Base-by-base conservation (phyloP, 2,113 vertebrate genomes). In the Amphiprion ocellaris region DNA sequence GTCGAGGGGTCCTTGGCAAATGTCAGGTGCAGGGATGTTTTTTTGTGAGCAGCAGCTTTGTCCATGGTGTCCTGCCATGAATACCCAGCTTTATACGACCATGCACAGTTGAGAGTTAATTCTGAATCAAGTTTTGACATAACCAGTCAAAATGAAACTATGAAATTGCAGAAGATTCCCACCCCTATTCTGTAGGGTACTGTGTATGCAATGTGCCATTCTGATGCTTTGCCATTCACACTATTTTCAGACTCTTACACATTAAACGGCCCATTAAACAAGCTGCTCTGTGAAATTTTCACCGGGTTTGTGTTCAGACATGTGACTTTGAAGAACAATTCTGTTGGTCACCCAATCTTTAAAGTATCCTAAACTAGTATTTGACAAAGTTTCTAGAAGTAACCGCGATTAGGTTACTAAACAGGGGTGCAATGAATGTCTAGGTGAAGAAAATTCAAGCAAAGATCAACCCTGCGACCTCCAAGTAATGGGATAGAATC, bases 401-500 rank as follows among this genome's bases (percentile, higher is more conserved):
- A 50, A 56, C 47, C 17, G 9, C 17, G 10, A 64, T 2, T 53
- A 2, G 28, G 49, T 28, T 62, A 12, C 46, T n/a, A 63, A 44
- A 70, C 19, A 30, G 5, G 4, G 1, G 21, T 23, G 47, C 5
- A 10, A 3, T 21, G 12, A 28, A 44, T n/a, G 17, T 72, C 30
- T 68, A 28, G 21, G 17, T 12, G 41, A 24, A 46, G 7, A 19
- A 66, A 67, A 68, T 24, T 58, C 0, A 15, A 5, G 17, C n/a
- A 65, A 24, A 30, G 39, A 65, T 46, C 17, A 70, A 47, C n/a
- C 46, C 60, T 50, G 23, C 68, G 64, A 37, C 7, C 8, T 37
- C 9, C 33, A 37, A 10, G 37, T 46, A 58, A 84, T 52, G 50
- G 14, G 23, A 49, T 47, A 28, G 17, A 70, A 54, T 68, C 17